phyloP scores from a whole-genome alignment of 1,140 invertebrate species.

The Prorops nasuta region DNA sequence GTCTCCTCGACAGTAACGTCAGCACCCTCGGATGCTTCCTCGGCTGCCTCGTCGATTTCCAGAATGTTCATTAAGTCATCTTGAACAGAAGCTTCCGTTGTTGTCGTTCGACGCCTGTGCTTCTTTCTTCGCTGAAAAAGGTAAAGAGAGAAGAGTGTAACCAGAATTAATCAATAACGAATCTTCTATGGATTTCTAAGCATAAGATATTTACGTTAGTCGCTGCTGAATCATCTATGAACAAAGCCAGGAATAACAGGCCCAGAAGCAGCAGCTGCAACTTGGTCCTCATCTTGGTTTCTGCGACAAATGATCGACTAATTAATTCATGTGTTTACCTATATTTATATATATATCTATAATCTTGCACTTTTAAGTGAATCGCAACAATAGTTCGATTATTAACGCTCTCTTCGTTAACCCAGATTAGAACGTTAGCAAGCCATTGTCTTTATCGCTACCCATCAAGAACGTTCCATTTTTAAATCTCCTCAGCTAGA shows the following conservation, averaged over 20 bases:
- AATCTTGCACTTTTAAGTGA: too few species aligned
- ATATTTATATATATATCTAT: too few species aligned
- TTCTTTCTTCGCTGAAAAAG: conserved; percentile 25
- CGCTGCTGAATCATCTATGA: conserved; percentile 31
- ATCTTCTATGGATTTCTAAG: background rate
- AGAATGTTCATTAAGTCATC: conserved; percentile 49
- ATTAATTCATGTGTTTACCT: conserved; percentile 5
- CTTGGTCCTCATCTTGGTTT: conserved; percentile 36
- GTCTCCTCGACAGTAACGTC: conserved; percentile 25
- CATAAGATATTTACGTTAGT: background rate
- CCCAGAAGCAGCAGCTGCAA: conserved; percentile 29
- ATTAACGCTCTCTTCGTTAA: too few species aligned
- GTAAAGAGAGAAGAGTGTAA: conserved; percentile 7
- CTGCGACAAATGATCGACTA: conserved; percentile 22
- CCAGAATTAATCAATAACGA: background rate
- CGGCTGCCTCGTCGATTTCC: conserved; percentile 39
- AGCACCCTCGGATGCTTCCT: conserved; percentile 25
- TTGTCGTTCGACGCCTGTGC: conserved; percentile 38
- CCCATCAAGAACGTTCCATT: too few species aligned
- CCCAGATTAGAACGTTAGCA: too few species aligned
- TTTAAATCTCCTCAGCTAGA: too few species aligned
- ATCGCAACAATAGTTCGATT: too few species aligned
- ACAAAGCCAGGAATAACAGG: conserved; percentile 28
- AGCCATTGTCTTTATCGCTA: too few species aligned
- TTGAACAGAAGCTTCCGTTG: conserved; percentile 35